phyloP scores from a whole-genome alignment of 2,113 vertebrate species.

The Poeciliopsis turrubarensis region DNA sequence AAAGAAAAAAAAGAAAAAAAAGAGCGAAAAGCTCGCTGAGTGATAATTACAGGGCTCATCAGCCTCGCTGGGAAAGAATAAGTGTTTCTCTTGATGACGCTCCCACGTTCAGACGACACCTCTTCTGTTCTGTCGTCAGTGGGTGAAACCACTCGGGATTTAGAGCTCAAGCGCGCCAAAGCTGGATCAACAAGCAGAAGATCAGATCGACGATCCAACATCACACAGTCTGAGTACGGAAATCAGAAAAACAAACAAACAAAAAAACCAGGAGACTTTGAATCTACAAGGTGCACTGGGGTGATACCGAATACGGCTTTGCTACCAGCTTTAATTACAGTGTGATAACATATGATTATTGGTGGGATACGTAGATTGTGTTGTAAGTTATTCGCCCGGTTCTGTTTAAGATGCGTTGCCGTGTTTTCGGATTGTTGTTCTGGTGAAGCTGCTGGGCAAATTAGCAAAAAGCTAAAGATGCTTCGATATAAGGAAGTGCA shows the following conservation, averaged over 20 bases:
- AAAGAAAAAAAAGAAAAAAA: neutral
- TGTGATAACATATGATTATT: neutral
- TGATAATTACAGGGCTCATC: slow-evolving; percentile 37
- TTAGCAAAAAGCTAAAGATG: neutral
- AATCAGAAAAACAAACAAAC: neutral
- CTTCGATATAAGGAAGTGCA: neutral
- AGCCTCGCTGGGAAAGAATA: slow-evolving; percentile 13
- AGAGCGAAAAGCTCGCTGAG: slow-evolving; percentile 7
- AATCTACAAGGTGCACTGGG: neutral
- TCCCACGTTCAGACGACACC: slow-evolving; percentile 12
- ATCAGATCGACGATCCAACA: neutral
- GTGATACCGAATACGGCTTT: neutral
- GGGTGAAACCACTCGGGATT: neutral
- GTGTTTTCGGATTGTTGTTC: neutral
- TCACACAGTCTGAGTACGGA: neutral
- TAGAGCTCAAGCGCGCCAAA: neutral
- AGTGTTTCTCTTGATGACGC: slow-evolving; percentile 11
- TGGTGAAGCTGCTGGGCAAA: neutral
- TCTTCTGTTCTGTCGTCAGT: slow-evolving; percentile 7
- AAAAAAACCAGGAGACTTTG: neutral
- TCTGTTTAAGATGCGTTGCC: neutral
- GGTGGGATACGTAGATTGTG: neutral
- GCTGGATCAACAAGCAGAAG: neutral
- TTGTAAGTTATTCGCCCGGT: neutral
- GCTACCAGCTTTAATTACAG: neutral